Percentiles rank a stretch among this genome's conserved stretches.
phyloP scores from a whole-genome alignment of 2,888 invertebrate species.

The Artemia sinica region DNA sequence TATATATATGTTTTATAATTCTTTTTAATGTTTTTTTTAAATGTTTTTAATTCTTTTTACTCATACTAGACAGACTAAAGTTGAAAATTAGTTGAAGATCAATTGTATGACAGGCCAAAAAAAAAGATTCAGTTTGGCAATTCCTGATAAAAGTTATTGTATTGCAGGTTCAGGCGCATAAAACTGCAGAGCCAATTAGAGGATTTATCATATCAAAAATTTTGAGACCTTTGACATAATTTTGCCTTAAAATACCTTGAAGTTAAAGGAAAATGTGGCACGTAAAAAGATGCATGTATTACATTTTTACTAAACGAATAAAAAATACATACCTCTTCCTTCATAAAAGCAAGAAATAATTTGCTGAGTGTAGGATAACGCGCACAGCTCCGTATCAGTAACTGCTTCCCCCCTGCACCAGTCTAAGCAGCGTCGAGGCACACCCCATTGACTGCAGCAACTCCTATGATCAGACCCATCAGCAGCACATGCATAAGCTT shows the following conservation, averaged over 20 bases:
- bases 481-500: conserved; percentile 69
- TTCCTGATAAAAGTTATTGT: too few species aligned
- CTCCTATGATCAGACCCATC: conserved; percentile 56
- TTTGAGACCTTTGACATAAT: neutral
- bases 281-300: conserved; percentile 4
- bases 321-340: conserved; percentile 39
- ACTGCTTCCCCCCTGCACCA: conserved; percentile 64
- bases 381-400: conserved; percentile 45
- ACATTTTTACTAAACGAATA: neutral
- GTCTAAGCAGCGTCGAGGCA: conserved; percentile 60
- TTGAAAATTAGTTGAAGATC: neutral
- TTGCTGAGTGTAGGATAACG: conserved; percentile 50
- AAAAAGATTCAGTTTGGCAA: too few species aligned
- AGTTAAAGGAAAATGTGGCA: too few species aligned
- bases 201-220: too few species aligned
- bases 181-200: too few species aligned
- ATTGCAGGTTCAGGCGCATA: too few species aligned
- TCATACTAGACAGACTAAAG: neutral
- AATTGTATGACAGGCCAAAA: neutral
- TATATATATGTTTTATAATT: too few species aligned
- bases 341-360: conserved; percentile 68
- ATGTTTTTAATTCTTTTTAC: neutral
- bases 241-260: neutral
- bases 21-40: too few species aligned
- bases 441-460: conserved; percentile 61